Evolutionary conservation across 2,113 vertebrate species (phyloP).

Genomic region (Dipodomys merriami): DNA sequence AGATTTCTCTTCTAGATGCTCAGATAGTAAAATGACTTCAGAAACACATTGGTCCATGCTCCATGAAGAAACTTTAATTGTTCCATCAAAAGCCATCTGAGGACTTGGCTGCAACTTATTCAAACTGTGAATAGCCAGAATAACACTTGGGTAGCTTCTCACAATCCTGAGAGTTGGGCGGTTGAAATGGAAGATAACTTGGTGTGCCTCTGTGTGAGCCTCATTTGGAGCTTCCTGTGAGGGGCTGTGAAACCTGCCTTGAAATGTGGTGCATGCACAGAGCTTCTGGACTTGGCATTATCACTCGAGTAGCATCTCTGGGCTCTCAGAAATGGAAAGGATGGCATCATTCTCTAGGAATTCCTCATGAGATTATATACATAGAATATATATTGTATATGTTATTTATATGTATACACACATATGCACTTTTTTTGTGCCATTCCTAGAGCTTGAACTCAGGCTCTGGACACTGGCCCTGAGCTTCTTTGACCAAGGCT

Average conservation of each 20-base stretch:
- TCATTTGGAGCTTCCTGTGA: not conserved
- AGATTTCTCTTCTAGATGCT: not conserved
- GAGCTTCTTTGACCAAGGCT: too few relatives aligned
- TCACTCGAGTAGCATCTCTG: rapidly evolving
- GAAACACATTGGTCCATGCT: not conserved
- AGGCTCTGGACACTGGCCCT: too few relatives aligned
- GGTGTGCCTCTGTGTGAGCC: not conserved
- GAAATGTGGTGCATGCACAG: not conserved
- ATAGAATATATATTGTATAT: too few relatives aligned
- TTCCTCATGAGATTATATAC: not conserved
- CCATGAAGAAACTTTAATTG: not conserved
- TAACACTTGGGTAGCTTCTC: not conserved
- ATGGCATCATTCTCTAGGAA: not conserved
- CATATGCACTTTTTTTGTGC: too few relatives aligned
- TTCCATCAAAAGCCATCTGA: not conserved
- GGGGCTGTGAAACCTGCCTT: not conserved
- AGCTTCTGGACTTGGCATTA: not conserved
- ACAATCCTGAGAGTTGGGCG: not conserved
- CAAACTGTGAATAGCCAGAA: not conserved
- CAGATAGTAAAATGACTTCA: slow-evolving; percentile 40
- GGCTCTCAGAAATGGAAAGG: not conserved
- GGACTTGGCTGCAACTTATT: not conserved
- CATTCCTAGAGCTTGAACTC: too few relatives aligned
- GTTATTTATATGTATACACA: too few relatives aligned
- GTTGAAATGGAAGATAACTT: not conserved